Evolutionary conservation across 2,888 invertebrate species (phyloP), one percentile per base, ranked within the genome.

Genomic region (Alitta virens): DNA sequence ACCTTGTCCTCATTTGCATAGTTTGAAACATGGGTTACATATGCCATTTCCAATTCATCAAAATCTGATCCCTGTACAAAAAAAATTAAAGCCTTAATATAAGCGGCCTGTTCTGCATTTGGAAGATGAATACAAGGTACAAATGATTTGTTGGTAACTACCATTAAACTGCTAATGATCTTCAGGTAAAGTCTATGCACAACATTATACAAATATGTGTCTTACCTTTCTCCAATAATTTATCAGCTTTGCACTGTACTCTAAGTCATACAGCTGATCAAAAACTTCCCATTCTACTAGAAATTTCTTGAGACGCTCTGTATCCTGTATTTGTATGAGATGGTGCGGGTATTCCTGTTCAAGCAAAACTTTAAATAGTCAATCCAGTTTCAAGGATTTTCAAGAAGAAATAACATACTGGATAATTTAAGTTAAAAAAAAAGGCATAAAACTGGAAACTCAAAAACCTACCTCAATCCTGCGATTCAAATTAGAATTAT

Each of bases 311-410:
- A 69, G 54, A 5, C 63, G 53, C 2, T 64, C 56, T 9, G 26
- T 50, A 50, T 68, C 63, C 7, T 59, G 49, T 12, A 66, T 43
- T 14, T 23, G 50, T 12, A 68, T 49, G 56, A 69, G 54, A 50
- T 69, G 68, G 9, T 40, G 38, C 2, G 66, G 68, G 18, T 62
- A 64, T 26, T 69, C 69, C 69, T 68, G 42, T n/a, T n/a, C 16
- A n/a, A 33, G 43, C 1, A 43, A 43, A 43, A 16, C 23, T 21
- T 23, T 7, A n/a, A n/a, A n/a, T n/a, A n/a, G n/a, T n/a, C n/a
- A n/a, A n/a, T n/a, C n/a, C n/a, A n/a, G n/a, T n/a, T n/a, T n/a
- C n/a, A n/a, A n/a, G n/a, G n/a, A n/a, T n/a, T n/a, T n/a, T n/a
- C n/a, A n/a, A n/a, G n/a, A n/a, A n/a, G n/a, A n/a, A n/a, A 40